Evolutionary conservation across 2,113 vertebrate genomes (phyloP).

Genomic region (Tychaedon coryphoeus): DNA sequence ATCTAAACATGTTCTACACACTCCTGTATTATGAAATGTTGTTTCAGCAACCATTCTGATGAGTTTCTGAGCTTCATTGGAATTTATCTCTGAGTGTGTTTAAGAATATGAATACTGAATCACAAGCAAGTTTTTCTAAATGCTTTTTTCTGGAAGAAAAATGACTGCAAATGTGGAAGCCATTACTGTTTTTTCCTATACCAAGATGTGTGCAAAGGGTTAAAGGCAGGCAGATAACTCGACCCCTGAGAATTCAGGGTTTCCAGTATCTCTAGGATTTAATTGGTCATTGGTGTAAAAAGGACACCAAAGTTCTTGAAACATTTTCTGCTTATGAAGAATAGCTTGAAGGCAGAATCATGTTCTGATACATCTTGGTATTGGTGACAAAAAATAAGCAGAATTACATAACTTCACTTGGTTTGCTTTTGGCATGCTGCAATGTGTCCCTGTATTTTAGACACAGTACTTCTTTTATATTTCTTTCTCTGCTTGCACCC

Average conservation of each 20-base stretch:
- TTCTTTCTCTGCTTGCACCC: not conserved
- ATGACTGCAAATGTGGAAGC: not conserved
- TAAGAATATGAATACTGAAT: slow-evolving; percentile 9
- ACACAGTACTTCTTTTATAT: not conserved
- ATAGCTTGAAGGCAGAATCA: not conserved
- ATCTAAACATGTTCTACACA: not conserved
- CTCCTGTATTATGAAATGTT: not conserved
- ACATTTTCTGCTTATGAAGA: not conserved
- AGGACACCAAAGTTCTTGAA: not conserved
- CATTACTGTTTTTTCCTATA: not conserved
- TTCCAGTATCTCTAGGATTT: not conserved
- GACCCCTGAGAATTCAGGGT: not conserved
- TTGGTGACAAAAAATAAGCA: not conserved
- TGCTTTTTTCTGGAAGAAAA: not conserved
- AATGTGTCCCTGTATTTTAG: not conserved
- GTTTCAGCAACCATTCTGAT: not conserved
- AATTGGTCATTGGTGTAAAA: fast-evolving
- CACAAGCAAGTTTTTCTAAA: slow-evolving; percentile 15
- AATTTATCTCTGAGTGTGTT: slow-evolving; percentile 13
- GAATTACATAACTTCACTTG: not conserved
- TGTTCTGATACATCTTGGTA: not conserved
- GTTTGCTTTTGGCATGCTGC: not conserved
- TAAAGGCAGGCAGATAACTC: not conserved
- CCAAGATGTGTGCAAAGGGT: not conserved
- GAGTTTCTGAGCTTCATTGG: not conserved